These are phyloP conservation scores for Wiebesia pumilae DNA, from an alignment of 1,140 invertebrate species.

Conservation along the genomic window DNA sequence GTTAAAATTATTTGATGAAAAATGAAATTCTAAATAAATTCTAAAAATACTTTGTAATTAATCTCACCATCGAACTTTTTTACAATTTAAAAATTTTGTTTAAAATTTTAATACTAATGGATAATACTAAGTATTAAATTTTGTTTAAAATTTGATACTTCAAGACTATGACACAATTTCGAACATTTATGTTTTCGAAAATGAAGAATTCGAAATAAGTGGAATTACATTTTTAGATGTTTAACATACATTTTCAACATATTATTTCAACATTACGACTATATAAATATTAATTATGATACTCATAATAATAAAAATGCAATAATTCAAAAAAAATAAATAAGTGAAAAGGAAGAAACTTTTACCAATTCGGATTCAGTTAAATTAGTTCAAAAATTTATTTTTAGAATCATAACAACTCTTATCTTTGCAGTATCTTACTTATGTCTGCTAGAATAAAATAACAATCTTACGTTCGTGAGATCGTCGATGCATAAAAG, in stretches of 20 bases:
- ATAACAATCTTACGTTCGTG: background rate
- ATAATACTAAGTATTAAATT: background rate
- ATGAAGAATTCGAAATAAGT: background rate
- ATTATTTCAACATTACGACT: no score
- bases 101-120: no score
- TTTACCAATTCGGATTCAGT: no score
- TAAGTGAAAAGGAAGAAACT: background rate
- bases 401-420: background rate
- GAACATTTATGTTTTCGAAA: background rate
- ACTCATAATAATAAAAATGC: no score
- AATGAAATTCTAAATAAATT: background rate
- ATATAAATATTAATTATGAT: no score
- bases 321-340: background rate
- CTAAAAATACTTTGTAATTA: background rate
- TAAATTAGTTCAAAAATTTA: background rate
- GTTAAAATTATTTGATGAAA: background rate
- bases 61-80: background rate
- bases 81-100: background rate
- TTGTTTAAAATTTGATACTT: background rate
- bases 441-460: background rate
- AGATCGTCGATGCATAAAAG: background rate
- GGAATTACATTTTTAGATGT: background rate
- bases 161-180: background rate
- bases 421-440: background rate
- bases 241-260: background rate